Evolutionary conservation across 2,113 vertebrate genomes (phyloP).

Genomic region (Tyrannus savana): DNA sequence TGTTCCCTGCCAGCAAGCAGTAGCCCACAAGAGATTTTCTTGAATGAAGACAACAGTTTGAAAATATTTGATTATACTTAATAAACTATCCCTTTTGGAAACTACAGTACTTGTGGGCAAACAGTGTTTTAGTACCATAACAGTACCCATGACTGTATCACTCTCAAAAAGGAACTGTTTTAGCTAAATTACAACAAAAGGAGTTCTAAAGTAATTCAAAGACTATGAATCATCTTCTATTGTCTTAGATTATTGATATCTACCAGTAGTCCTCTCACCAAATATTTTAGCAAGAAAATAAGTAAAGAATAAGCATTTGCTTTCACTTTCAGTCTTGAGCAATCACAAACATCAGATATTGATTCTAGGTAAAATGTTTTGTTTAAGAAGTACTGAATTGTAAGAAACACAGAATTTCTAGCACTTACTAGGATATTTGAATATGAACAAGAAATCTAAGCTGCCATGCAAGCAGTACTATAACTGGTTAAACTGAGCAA

Average conservation of each 20-base stretch:
- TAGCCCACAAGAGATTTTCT: neutral
- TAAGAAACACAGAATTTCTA: neutral
- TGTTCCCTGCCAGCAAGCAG: neutral
- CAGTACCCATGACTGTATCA: neutral
- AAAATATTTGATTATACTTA: neutral
- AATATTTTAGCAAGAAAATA: neutral
- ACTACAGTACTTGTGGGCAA: neutral
- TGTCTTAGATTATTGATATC: neutral
- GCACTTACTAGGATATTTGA: neutral
- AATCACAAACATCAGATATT: neutral
- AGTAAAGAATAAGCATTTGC: neutral
- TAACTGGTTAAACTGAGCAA: neutral
- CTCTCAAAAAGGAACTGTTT: neutral
- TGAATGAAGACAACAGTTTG: neutral
- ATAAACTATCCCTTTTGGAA: neutral
- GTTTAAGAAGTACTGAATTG: neutral
- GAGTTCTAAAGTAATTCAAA: neutral
- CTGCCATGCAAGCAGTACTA: neutral
- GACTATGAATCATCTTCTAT: neutral
- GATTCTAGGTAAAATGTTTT: neutral
- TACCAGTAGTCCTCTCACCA: neutral
- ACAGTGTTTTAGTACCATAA: neutral
- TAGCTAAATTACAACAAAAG: neutral
- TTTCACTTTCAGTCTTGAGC: neutral
- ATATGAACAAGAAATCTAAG: neutral